These are phyloP conservation scores for Theonella swinhoei DNA, from an alignment of 37 sponge, comb jelly and placozoan genomes.

Conservation along the genomic window DNA sequence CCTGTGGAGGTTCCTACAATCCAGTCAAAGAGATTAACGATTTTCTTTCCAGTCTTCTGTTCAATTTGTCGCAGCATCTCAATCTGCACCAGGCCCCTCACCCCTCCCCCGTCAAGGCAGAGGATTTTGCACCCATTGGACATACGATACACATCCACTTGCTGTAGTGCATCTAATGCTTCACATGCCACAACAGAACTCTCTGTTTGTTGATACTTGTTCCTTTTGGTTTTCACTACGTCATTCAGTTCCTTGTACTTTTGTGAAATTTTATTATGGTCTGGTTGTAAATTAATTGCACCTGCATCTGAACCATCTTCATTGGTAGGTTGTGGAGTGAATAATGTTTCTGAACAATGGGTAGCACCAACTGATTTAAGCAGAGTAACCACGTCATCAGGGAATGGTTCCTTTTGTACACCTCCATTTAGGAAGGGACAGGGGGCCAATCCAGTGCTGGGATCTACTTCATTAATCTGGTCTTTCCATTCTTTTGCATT, in stretches of 20 bases:
- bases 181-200: not conserved
- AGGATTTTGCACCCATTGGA: slow-evolving; percentile 38
- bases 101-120: slow-evolving; percentile 69
- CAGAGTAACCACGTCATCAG: not conserved
- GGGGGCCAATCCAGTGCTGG: not conserved
- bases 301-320: no score
- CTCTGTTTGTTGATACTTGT: not conserved
- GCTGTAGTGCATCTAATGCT: not conserved
- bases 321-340: no score
- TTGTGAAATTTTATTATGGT: not conserved
- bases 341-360: no score
- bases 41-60: slow-evolving; percentile 48
- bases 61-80: slow-evolving; percentile 57
- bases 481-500: not conserved
- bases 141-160: not conserved
- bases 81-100: slow-evolving; percentile 58
- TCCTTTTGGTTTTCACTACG: not conserved
- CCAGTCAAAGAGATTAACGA: slow-evolving; percentile 72
- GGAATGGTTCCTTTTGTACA: no score
- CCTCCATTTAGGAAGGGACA: no score
- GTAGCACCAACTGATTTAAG: not conserved
- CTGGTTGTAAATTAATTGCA: no score
- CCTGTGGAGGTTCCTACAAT: slow-evolving; percentile 69
- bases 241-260: not conserved
- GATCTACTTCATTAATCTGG: not conserved